Evolutionary conservation across 1,140 invertebrate species (phyloP), one percentile per base, ranked within the genome.

Genomic region (Ooceraea biroi): DNA sequence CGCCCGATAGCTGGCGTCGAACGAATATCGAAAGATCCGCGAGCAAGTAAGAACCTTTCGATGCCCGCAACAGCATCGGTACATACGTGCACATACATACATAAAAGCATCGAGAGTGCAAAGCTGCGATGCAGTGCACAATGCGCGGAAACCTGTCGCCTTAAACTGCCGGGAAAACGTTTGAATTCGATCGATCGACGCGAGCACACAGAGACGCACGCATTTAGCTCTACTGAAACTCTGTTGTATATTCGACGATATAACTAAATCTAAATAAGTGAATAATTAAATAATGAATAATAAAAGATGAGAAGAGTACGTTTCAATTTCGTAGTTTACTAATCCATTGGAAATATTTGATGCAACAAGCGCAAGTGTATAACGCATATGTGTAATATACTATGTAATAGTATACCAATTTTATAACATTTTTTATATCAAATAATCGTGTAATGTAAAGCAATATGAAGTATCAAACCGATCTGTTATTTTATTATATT

Each of bases 21-120:
- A 19, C 61, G 82, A 84, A n/a, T 44, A 74, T 72, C 73, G 57
- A 88, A 88, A 74, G 86, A 80, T 84, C 72, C 72, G 61, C 68
- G 63, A 71, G 63, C 41, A n/a, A 36, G 41, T 52, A 50, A 66
- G 57, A n/a, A 82, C 52, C 50, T 57, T 72, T 71, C 69, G 85
- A 87, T 84, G 57, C 63, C 80, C 66, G 66, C 71, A 77, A 58
- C 77, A 60, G 22, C 73, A 58, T 57, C 57, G 65, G n/a, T 65
- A 19, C 65, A 36, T 58, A 17, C 52, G 52, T 48, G 17, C 63
- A 82, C 69, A 41, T 77, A 77, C 41, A 76, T 55, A 50, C 22
- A n/a, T 74, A 55, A 61, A 73, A 80, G 76, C 65, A 71, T 58
- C 65, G 76, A n/a, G 76, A 71, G 63, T n/a, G 73, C 77, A 30